Evolutionary conservation across 1,140 invertebrate species (phyloP).

Genomic region (Sarcophaga bullata): DNA sequence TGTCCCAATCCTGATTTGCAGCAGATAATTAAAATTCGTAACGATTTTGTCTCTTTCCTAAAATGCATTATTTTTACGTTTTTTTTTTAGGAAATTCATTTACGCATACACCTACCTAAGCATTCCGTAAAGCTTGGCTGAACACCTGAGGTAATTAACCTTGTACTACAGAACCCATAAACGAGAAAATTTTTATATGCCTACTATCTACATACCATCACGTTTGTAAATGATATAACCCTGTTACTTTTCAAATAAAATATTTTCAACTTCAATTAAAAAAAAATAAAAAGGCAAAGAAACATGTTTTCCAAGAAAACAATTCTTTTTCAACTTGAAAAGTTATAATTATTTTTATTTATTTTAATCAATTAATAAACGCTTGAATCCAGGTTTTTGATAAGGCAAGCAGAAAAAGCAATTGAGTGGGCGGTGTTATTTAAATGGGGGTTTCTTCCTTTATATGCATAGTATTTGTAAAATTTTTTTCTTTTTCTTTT

Average conservation of each 20-base stretch:
- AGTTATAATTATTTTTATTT: background rate
- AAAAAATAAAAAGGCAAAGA: background rate
- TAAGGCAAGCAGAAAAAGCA: background rate
- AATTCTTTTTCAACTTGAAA: background rate
- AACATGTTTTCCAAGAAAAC: background rate
- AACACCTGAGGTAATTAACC: constrained; percentile 11
- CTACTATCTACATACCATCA: background rate
- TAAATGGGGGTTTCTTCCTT: too few relatives aligned
- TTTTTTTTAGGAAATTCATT: too few relatives aligned
- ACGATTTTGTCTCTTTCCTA: background rate
- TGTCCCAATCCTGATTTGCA: too few relatives aligned
- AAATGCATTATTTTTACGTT: background rate
- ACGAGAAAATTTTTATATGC: background rate
- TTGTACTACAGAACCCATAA: background rate
- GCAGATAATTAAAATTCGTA: too few relatives aligned
- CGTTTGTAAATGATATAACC: background rate
- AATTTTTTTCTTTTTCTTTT: too few relatives aligned
- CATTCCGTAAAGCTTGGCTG: background rate
- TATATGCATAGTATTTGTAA: too few relatives aligned
- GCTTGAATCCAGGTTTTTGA: constrained; percentile 6
- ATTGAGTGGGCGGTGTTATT: too few relatives aligned
- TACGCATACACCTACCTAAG: too few relatives aligned
- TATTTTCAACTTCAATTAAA: constrained; percentile 7
- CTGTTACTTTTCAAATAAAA: constrained; percentile 17
- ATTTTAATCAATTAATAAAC: background rate